These are phyloP conservation scores for Zaprionus camerounensis DNA, from an alignment of 1,140 invertebrate genomes.

Conservation along the genomic window DNA sequence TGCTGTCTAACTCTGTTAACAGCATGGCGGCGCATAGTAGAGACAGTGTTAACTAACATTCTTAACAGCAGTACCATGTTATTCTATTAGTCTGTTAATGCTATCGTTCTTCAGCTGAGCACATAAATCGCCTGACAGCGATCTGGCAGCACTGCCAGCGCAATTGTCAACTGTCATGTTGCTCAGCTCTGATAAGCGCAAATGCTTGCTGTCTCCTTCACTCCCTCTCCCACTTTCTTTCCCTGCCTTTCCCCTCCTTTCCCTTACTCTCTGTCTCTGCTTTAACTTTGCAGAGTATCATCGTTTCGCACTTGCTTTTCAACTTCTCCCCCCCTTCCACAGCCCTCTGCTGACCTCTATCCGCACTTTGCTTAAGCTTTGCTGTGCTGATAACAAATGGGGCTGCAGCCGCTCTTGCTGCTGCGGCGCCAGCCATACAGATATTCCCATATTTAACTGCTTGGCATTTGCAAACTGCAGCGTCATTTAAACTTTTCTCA, in stretches of 20 bases:
- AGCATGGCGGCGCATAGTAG: no score
- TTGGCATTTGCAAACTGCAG: constrained; percentile 82
- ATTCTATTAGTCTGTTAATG: background rate
- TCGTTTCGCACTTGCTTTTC: background rate
- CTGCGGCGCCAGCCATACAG: constrained; percentile 51
- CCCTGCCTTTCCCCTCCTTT: no score
- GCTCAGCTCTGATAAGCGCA: background rate
- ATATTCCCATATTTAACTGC: constrained; percentile 80
- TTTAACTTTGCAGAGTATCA: background rate
- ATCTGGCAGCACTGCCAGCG: background rate
- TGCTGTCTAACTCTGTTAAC: no score
- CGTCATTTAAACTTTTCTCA: constrained; percentile 83
- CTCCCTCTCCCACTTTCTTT: no score
- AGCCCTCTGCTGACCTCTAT: constrained; percentile 49
- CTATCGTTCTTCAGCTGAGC: background rate
- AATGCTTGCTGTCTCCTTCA: background rate
- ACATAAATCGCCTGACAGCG: background rate
- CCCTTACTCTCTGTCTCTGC: background rate
- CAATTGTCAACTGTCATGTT: background rate
- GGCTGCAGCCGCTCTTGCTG: constrained; percentile 37
- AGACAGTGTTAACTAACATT: background rate
- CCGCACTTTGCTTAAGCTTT: constrained; percentile 29
- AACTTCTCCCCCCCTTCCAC: background rate
- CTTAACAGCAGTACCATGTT: background rate
- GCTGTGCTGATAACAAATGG: constrained; percentile 71